These are phyloP conservation scores for Agriotes lineatus DNA, from an alignment of 2,888 invertebrate genomes.

Conservation along the genomic window DNA sequence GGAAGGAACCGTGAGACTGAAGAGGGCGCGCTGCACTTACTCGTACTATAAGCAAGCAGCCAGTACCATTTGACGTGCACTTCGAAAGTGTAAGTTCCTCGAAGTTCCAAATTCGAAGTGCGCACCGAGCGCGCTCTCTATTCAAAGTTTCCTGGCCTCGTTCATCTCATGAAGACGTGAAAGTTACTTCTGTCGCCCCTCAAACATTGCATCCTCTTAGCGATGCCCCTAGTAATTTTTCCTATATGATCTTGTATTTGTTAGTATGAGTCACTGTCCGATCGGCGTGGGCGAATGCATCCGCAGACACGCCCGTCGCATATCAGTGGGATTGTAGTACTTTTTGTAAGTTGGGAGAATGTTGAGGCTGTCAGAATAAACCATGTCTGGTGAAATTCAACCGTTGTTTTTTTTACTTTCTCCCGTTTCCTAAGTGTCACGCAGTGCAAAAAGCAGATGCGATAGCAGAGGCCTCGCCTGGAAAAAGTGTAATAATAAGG, in stretches of 20 bases:
- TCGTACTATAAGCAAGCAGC: conserved; percentile 54
- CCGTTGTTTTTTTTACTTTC: conserved; percentile 19
- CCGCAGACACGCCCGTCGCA: conserved; percentile 30
- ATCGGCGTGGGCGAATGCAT: conserved; percentile 31
- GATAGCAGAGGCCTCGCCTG: too few relatives aligned
- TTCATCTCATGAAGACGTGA: conserved; percentile 59
- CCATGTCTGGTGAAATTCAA: conserved; percentile 71
- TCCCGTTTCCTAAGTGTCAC: conserved; percentile 1
- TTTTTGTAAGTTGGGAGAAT: conserved; percentile 78
- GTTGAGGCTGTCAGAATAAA: conserved; percentile 83
- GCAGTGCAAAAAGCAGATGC: too few relatives aligned
- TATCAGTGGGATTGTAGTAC: conserved; percentile 30
- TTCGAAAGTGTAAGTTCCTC: conserved; percentile 10
- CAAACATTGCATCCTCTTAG: conserved; percentile 49
- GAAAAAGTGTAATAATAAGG: conserved; percentile 18
- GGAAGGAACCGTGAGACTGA: conserved; percentile 65
- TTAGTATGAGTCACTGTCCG: conserved; percentile 33
- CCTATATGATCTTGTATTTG: conserved; percentile 25
- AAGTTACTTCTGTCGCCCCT: conserved; percentile 60
- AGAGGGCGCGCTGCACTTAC: conserved; percentile 58
- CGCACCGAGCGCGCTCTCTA: conserved; percentile 56
- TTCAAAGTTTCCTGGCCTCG: conserved; percentile 59
- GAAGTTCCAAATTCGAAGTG: conserved; percentile 28
- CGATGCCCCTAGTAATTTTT: conserved; percentile 19
- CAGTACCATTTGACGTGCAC: conserved; percentile 25